Base-by-base conservation (phyloP, 1,140 invertebrate species). In the Pectinophora gossypiella region DNA sequence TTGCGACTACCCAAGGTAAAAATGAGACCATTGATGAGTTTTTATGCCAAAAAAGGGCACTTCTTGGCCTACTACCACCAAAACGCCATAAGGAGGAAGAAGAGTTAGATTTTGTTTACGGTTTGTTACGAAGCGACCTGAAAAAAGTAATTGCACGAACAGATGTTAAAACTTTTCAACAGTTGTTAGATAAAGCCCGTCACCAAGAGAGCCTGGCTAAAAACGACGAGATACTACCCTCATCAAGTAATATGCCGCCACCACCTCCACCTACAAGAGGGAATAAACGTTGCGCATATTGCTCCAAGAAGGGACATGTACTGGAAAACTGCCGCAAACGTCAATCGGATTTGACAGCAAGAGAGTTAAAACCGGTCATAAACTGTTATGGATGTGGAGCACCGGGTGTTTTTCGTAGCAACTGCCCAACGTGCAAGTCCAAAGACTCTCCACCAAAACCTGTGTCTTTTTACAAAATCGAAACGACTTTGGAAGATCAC, bases 101-200 rank as follows among this genome's bases (percentile, higher is more conserved):
- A 3, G 71, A 80, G 48, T 47, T 80, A 43, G 76, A 80, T 27
- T 75, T 80, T 0, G 47, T 80, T 6, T 80, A 56, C 20, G 76
- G 76, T 7, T 35, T 77, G 7, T 20, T 80, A 13, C 21, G 16
- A 7, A 2, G 21, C 7, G 44, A 46, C n/a, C 3, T 46, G 12
- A 21, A 27, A 23, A 23, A 23, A 13, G 22, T 22, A 23, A 46
- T 46, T 7, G 44, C 44, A 4, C 40, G 40, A 3, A 19, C 40
- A 6, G 40, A 43, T 5, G 5, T 43, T 5, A 19, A 18, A 10
- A 5, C 40, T 9, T 43, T 43, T 19, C 2, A 2, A 9, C 16
- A 43, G 6, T 19, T 43, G 19, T 9, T 43, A 5, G 40, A 18
- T 2, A 16, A 19, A 6, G 40, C 40, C 2, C 40, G 40, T n/a